Conservation (phyloP, 1,140 invertebrate genomes). For the Bombus sylvicola region DNA sequence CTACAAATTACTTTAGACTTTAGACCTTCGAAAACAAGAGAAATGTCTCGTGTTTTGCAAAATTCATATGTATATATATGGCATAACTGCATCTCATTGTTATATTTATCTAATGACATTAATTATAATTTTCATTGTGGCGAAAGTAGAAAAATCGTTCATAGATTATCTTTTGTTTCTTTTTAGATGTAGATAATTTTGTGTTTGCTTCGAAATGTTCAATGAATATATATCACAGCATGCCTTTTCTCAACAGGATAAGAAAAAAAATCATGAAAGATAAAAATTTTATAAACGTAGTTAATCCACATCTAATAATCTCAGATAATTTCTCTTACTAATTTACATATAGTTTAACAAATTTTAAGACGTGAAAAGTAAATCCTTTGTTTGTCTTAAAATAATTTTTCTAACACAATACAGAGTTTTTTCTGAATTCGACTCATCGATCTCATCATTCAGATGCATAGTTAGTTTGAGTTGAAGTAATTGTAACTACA, state of each 20-base stretch:
- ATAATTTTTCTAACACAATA: background rate
- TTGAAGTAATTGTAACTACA: constrained; percentile 57
- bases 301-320: background rate
- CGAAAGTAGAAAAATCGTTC: constrained; percentile 60
- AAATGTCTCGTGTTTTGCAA: constrained; percentile 27
- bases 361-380: constrained; percentile 8
- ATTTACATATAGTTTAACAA: background rate
- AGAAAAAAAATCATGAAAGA: constrained; percentile 12
- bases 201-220: constrained; percentile 29
- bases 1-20: constrained; percentile 38
- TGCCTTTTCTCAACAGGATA: constrained; percentile 60
- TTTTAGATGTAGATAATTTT: constrained; percentile 41
- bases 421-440: constrained; percentile 3
- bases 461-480: constrained; percentile 48
- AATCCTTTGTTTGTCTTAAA: constrained; percentile 23
- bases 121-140: constrained; percentile 28
- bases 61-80: background rate
- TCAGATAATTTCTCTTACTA: background rate
- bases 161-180: constrained; percentile 30
- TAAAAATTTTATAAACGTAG: background rate
- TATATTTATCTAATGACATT: constrained; percentile 21
- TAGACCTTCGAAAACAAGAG: constrained; percentile 42
- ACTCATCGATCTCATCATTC: background rate
- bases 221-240: constrained; percentile 62
- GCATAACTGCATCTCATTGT: constrained; percentile 39